Conservation (phyloP, 2,113 vertebrate genomes). For the Grammomys surdaster region DNA sequence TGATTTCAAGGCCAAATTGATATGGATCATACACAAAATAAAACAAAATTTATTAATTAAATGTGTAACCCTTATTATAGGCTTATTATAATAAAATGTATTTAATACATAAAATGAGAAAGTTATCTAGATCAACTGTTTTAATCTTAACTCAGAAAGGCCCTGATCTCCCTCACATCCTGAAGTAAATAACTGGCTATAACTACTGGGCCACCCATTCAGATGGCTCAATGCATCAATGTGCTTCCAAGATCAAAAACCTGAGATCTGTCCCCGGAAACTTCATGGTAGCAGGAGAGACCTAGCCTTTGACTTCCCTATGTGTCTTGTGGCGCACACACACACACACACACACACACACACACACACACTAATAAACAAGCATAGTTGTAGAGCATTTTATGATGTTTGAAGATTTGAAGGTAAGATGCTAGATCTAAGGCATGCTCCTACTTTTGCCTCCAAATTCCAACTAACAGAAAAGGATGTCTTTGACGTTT, state of each 20-base stretch:
- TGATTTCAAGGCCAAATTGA: not conserved
- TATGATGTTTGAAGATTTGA: not conserved
- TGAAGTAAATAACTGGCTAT: not conserved
- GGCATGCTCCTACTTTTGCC: not conserved
- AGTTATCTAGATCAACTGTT: not conserved
- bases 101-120: not conserved
- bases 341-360: not conserved
- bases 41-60: not conserved
- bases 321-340: not conserved
- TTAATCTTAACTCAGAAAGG: not conserved
- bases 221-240: not conserved
- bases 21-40: not conserved
- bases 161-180: not conserved
- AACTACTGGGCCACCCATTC: not conserved
- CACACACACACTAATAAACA: not conserved
- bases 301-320: not conserved
- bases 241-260: not conserved
- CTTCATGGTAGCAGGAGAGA: not conserved
- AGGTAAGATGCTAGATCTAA: not conserved
- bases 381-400: not conserved
- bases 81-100: not conserved
- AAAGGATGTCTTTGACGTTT: not conserved
- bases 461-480: not conserved
- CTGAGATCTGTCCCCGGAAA: not conserved
- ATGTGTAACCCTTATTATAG: not conserved